These are phyloP conservation scores for Caenorhabditis sinica DNA, from an alignment of 2,888 invertebrate species.

Conservation along the genomic window DNA sequence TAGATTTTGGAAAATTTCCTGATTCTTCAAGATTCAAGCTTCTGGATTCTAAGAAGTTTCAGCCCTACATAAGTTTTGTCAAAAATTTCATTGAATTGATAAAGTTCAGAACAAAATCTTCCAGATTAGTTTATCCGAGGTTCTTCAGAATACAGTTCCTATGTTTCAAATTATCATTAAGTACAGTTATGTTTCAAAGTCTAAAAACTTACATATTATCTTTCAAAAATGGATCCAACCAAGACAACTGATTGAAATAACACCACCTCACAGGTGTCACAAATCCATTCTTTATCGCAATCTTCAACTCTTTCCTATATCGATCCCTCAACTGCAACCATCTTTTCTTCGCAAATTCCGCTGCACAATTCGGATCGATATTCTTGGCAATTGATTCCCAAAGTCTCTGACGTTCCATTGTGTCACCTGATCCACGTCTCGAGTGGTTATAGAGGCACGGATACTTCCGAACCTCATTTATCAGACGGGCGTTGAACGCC, in stretches of 20 bases:
- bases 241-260: slow-evolving; percentile 78
- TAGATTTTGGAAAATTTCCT: too few species aligned
- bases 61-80: too few species aligned
- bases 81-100: too few species aligned
- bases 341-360: slow-evolving; percentile 82
- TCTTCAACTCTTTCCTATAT: slow-evolving; percentile 82
- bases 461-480: slow-evolving; percentile 79
- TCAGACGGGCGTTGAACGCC: slow-evolving; percentile 81
- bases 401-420: slow-evolving; percentile 77
- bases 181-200: background rate
- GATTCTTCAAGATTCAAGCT: too few species aligned
- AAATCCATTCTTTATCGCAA: slow-evolving; percentile 74
- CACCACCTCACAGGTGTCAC: slow-evolving; percentile 76
- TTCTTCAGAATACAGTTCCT: too few species aligned
- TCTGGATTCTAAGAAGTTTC: too few species aligned
- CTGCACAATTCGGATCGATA: slow-evolving; percentile 80
- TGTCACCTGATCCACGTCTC: slow-evolving; percentile 76
- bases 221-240: slow-evolving; percentile 82
- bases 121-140: too few species aligned
- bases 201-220: slow-evolving; percentile 73
- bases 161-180: background rate
- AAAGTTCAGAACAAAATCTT: too few species aligned
- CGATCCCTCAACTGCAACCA: slow-evolving; percentile 82
- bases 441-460: slow-evolving; percentile 83
- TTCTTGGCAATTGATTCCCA: slow-evolving; percentile 81